phyloP scores from a whole-genome alignment of 2,797 vertebrate genomes.

The Gadopsis bispinosus region DNA sequence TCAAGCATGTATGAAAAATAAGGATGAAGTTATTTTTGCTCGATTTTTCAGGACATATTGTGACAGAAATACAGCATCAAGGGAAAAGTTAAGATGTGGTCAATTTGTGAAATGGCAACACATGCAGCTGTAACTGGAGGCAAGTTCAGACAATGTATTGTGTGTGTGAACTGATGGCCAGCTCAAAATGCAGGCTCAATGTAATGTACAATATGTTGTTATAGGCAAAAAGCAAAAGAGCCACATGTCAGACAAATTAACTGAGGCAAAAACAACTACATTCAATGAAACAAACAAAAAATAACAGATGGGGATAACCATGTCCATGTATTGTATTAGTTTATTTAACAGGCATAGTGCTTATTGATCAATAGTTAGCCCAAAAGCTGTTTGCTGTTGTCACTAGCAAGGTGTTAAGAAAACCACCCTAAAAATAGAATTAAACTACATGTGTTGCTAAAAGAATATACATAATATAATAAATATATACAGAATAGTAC shows the following conservation, averaged over 20 bases:
- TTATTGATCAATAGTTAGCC: not conserved
- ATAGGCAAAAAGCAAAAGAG: not conserved
- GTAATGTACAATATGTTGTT: not conserved
- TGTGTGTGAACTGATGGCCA: slow-evolving; percentile 19
- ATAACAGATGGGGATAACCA: not conserved
- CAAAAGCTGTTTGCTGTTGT: not conserved
- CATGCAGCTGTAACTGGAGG: not conserved
- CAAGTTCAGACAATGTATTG: slow-evolving; percentile 32
- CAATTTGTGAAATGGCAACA: not conserved
- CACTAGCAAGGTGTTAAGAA: not conserved
- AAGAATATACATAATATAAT: not conserved
- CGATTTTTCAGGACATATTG: not conserved
- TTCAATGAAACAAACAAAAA: not conserved
- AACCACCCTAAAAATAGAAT: not conserved
- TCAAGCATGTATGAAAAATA: not conserved
- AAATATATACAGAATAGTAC: not conserved
- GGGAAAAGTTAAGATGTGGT: not conserved
- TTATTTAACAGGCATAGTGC: not conserved
- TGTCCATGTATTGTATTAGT: not conserved
- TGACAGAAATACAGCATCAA: not conserved
- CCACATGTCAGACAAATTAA: not conserved
- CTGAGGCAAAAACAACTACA: not conserved
- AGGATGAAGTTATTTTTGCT: not conserved
- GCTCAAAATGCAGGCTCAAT: slow-evolving; percentile 14
- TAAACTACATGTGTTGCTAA: not conserved